Percentiles rank a stretch among this genome's conserved stretches.
phyloP scores from a whole-genome alignment of 2,113 vertebrate species.

The Oryzias melastigma region DNA sequence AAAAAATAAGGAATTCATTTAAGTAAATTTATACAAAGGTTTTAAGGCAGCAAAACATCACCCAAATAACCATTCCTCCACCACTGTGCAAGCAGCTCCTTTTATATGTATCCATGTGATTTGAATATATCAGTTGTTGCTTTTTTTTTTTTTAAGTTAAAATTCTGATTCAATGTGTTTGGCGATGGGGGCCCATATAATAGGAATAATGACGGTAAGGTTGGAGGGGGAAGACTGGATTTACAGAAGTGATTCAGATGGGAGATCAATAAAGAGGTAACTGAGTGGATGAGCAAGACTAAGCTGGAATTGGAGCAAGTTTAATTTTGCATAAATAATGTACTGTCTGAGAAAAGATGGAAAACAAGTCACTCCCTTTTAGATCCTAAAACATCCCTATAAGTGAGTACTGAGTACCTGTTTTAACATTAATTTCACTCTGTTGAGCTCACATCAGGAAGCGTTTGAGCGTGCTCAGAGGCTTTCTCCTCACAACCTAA shows the following conservation, averaged over 20 bases:
- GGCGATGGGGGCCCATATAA: conserved; percentile 53
- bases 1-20: background rate
- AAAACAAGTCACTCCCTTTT: conserved; percentile 15
- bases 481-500: conserved; percentile 44
- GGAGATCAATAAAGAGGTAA: conserved; percentile 73
- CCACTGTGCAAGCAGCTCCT: background rate
- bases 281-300: conserved; percentile 66
- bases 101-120: too few species aligned
- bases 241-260: conserved; percentile 70
- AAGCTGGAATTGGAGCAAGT: conserved; percentile 67
- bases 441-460: conserved; percentile 13
- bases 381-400: conserved; percentile 10
- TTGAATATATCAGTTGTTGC: too few species aligned
- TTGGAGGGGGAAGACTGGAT: conserved; percentile 48
- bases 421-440: conserved; percentile 25
- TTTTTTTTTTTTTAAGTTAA: conserved; percentile 18
- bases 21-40: background rate
- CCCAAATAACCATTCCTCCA: background rate
- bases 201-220: conserved; percentile 50
- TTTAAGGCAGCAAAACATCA: background rate
- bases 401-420: conserved; percentile 14
- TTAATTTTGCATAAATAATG: conserved; percentile 80
- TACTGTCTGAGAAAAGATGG: conserved; percentile 36
- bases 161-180: conserved; percentile 42
- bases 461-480: conserved; percentile 3